Evolutionary conservation across 30 jellyfish, hydroid and myxozoan genomes (phyloP).

Genomic region (Hydractinia echinata): DNA sequence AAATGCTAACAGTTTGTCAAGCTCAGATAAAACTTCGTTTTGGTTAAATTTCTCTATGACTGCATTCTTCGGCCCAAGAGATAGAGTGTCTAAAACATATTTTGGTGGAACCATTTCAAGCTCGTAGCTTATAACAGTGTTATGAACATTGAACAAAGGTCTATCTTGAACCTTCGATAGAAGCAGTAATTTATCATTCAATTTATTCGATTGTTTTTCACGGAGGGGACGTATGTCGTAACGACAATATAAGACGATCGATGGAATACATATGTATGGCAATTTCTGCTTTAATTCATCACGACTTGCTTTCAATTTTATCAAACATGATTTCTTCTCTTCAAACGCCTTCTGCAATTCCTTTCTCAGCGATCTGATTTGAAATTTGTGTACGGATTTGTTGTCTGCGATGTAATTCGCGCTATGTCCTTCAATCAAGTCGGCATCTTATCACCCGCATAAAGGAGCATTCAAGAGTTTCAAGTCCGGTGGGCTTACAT

Average conservation of each 20-base stretch:
- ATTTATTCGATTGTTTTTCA: neutral
- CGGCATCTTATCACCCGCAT: too few species aligned
- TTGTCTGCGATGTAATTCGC: too few species aligned
- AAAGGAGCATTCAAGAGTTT: too few species aligned
- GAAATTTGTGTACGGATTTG: slow-evolving; percentile 11
- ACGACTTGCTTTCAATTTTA: neutral
- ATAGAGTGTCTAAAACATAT: neutral
- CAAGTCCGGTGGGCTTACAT: too few species aligned
- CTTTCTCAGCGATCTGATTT: slow-evolving; percentile 10
- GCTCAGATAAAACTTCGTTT: neutral
- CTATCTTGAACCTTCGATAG: neutral
- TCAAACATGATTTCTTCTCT: neutral
- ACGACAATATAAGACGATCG: slow-evolving; percentile 12
- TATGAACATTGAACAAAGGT: neutral
- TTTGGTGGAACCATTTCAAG: too few species aligned
- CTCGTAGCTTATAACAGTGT: neutral
- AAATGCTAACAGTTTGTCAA: too few species aligned
- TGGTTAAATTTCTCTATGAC: neutral
- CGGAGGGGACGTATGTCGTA: slow-evolving; percentile 4
- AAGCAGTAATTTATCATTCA: neutral
- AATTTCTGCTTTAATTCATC: slow-evolving; percentile 4
- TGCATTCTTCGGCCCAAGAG: neutral
- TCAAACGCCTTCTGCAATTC: neutral
- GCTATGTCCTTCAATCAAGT: too few species aligned
- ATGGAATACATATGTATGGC: slow-evolving; percentile 6